Evolutionary conservation across 2,113 vertebrate species (phyloP).

Genomic region (Muntiacus muntjak): DNA sequence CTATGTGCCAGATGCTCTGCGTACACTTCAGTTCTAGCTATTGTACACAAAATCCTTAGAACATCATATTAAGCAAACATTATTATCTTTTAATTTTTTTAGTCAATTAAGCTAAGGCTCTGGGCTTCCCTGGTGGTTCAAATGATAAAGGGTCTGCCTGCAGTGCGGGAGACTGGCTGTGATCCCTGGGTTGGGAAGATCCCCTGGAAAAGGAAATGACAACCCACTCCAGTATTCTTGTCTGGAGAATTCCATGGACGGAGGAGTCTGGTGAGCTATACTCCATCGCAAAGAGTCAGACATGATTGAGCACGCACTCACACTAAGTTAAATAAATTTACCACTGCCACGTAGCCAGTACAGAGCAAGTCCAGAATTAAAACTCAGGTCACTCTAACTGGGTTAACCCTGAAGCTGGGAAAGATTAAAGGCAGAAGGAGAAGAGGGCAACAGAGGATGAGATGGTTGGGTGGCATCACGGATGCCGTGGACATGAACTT

Average conservation of each 20-base stretch:
- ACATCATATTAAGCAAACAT: neutral
- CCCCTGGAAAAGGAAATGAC: neutral
- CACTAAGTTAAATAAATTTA: neutral
- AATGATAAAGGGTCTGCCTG: neutral
- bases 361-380: neutral
- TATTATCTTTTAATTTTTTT: neutral
- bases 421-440: neutral
- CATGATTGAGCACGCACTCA: neutral
- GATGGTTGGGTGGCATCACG: neutral
- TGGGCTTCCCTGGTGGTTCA: neutral
- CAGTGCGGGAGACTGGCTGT: neutral
- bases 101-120: neutral
- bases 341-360: neutral
- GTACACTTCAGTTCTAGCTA: neutral
- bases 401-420: neutral
- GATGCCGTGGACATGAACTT: neutral
- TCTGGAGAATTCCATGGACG: neutral
- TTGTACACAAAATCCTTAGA: neutral
- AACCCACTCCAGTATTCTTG: neutral
- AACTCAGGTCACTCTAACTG: neutral
- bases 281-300: neutral
- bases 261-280: neutral
- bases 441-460: neutral
- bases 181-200: neutral
- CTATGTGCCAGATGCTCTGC: accelerated